Evolutionary conservation across 2,113 vertebrate species (phyloP), one percentile per base, ranked within the genome.

Genomic region (Rhipidura dahli): DNA sequence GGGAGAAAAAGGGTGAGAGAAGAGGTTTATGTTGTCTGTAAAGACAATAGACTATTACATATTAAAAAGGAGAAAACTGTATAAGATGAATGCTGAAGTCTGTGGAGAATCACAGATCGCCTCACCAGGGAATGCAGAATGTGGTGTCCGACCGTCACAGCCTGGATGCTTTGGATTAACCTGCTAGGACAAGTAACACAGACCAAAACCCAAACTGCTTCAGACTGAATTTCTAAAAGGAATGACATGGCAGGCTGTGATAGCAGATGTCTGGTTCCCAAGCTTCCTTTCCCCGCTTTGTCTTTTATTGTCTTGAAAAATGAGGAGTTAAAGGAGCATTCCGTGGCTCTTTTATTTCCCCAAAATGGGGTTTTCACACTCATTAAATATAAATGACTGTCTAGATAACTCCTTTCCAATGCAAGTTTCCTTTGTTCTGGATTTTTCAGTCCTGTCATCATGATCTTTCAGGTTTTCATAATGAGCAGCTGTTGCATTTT

Each of bases 141-240:
- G 39, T 0, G 0, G 7, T 69, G 15, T 94, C 39, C 3, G 4
- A 22, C 54, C 0, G 0, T 65, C 33, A 49, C 47, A 93, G 33
- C 47, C 56, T 85, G 57, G 37, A 49, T 83, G 49, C 45, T 93
- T 65, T 87, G 66, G 49, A 85, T 79, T 76, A 94, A 91, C 73
- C 78, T 76, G 47, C 35, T 79, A 64, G 73, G 56, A 63, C 40
- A 79, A 93, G 26, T 75, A 84, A 89, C 17, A 35, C 20, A 56
- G 39, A 82, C 30, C 16, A 82, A 64, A 94, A 49, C 3, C 35
- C 61, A 47, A 42, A 33, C 5, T 64, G 20, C 53, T 89, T 82
- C 71, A 88, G 45, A 57, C 3, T 13, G 17, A 23, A 35, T 66
- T 92, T 90, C 54, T 90, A 56, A 70, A 77, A 83, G 69, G 17